Conservation (phyloP, 2,797 vertebrate genomes). For the Gymnocypris eckloni region DNA sequence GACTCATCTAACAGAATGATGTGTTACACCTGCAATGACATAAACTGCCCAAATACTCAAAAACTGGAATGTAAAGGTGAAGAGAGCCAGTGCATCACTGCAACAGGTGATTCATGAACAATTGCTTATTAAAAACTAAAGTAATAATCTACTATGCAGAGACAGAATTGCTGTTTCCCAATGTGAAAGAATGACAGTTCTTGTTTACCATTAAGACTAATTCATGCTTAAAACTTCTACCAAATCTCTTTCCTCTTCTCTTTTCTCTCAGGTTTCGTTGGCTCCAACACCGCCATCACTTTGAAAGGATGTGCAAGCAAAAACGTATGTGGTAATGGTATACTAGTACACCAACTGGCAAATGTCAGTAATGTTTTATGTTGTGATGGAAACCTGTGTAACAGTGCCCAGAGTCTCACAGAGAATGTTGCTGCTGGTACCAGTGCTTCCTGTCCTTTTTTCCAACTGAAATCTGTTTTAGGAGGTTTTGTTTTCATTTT, state of each 20-base stretch:
- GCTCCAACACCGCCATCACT: not conserved
- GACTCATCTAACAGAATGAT: rapidly evolving
- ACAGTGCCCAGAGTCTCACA: not conserved
- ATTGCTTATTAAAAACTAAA: not conserved
- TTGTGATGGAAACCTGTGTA: rapidly evolving
- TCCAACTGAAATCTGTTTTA: not conserved
- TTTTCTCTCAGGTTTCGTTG: not conserved
- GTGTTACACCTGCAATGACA: not conserved
- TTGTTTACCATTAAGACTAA: too few relatives aligned
- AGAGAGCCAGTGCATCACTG: not conserved
- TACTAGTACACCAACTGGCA: too few relatives aligned
- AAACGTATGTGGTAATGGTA: too few relatives aligned
- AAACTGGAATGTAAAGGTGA: not conserved
- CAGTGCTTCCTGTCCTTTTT: not conserved
- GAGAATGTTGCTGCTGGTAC: not conserved
- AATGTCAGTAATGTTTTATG: not conserved
- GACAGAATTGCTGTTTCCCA: not conserved
- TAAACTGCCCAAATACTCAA: rapidly evolving
- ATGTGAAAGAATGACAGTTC: not conserved
- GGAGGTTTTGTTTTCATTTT: not conserved
- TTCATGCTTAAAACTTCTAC: not conserved
- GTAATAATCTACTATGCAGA: not conserved
- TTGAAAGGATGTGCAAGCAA: not conserved
- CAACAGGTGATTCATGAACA: not conserved
- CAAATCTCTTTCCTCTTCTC: not conserved